Evolutionary conservation across 2,797 vertebrate species (phyloP).

Genomic region (Chloroceryle amazona): DNA sequence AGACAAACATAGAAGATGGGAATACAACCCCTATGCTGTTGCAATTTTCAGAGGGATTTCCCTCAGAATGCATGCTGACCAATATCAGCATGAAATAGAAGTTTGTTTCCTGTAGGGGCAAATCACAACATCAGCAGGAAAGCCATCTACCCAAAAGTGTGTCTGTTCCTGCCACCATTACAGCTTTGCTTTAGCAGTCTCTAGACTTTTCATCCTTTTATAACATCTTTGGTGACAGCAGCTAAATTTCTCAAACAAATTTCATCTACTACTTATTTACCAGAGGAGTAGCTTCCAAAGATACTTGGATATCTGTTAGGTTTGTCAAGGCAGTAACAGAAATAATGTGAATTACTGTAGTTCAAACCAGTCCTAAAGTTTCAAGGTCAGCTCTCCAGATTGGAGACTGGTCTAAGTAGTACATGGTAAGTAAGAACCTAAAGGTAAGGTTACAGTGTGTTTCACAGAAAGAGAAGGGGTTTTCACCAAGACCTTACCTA

Average conservation of each 20-base stretch:
- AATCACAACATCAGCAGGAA: neutral
- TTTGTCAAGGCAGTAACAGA: neutral
- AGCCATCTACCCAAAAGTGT: fast-evolving
- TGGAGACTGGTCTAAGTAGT: neutral
- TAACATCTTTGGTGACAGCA: neutral
- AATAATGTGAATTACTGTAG: neutral
- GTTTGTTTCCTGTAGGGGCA: neutral
- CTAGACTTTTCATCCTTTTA: neutral
- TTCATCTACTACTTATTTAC: neutral
- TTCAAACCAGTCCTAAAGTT: neutral
- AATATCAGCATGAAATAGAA: neutral
- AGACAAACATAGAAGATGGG: fast-evolving
- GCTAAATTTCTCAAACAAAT: neutral
- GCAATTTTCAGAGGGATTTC: neutral
- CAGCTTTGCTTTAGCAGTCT: neutral
- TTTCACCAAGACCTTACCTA: neutral
- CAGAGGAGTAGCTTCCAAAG: neutral
- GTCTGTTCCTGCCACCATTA: neutral
- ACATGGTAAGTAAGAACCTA: neutral
- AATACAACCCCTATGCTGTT: neutral
- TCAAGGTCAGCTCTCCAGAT: neutral
- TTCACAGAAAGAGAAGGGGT: neutral
- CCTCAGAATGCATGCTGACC: neutral
- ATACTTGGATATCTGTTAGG: neutral
- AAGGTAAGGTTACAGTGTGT: neutral